Conservation (phyloP, 37 sponge, comb jelly and placozoan species). For the Halichondria panicea region DNA sequence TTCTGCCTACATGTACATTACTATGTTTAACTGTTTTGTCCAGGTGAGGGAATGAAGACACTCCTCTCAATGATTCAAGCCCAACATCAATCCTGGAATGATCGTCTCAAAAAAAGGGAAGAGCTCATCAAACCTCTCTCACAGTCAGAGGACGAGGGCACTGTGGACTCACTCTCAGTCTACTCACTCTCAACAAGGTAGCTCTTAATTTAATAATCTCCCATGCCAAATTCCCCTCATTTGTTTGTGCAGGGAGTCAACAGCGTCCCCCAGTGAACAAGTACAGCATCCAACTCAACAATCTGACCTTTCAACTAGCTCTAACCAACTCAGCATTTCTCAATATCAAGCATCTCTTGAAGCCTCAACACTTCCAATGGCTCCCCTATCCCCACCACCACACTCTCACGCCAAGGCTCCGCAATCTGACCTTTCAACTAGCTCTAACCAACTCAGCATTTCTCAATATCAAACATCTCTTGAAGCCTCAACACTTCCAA, state of each 20-base stretch:
- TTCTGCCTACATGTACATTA: not conserved
- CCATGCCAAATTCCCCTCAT: not conserved
- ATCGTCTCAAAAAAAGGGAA: conserved; percentile 7
- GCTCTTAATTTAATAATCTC: not conserved
- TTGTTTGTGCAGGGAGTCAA: conserved; percentile 6
- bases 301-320: too few relatives aligned
- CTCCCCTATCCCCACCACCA: too few relatives aligned
- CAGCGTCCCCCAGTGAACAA: not conserved
- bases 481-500: too few relatives aligned
- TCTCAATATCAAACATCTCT: too few relatives aligned
- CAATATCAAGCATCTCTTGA: too few relatives aligned
- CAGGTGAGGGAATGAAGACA: conserved; percentile 25
- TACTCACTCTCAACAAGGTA: conserved; percentile 26
- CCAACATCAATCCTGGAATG: conserved; percentile 60
- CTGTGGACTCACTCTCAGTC: conserved; percentile 4
- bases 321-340: too few relatives aligned
- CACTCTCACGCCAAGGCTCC: too few relatives aligned
- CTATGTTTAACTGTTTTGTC: not conserved
- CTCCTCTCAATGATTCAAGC: conserved; percentile 37
- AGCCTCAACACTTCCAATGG: too few relatives aligned
- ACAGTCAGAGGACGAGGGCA: not conserved
- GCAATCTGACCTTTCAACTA: too few relatives aligned
- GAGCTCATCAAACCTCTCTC: not conserved
- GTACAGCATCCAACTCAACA: too few relatives aligned
- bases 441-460: too few relatives aligned